A percentile compares a stretch with the other conserved stretches of the same genome.
Evolutionary conservation across 1,140 invertebrate genomes (phyloP).

Genomic region (Acromyrmex echinatior): DNA sequence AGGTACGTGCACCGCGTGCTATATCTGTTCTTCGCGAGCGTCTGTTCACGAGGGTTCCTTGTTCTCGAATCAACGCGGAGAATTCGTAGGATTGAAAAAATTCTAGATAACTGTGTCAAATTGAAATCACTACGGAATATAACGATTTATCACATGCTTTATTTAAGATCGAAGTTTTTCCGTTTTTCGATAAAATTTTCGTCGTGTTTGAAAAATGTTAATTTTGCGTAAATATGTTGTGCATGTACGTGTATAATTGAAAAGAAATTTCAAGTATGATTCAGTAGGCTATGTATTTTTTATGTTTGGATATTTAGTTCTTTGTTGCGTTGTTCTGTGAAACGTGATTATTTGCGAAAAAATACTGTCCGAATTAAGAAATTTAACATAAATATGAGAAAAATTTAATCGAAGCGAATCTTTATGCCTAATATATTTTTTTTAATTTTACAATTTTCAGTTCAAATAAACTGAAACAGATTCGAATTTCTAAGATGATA

Average conservation of each 20-base stretch:
- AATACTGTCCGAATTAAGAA: background rate
- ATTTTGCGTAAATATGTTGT: background rate
- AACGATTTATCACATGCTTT: background rate
- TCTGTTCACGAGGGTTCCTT: background rate
- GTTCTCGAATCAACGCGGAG: background rate
- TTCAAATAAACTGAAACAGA: too few species aligned
- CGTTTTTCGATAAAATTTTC: background rate
- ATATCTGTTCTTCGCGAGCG: background rate
- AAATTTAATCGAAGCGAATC: too few species aligned
- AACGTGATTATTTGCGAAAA: background rate
- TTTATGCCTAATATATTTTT: too few species aligned
- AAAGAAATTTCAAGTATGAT: background rate
- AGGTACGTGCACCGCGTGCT: conserved; percentile 89
- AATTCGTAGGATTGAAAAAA: background rate
- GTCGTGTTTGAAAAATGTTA: background rate
- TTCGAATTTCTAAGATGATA: too few species aligned
- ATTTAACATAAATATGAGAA: background rate
- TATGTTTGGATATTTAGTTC: background rate
- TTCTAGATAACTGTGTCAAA: background rate
- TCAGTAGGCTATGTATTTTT: background rate
- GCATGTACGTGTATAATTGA: background rate
- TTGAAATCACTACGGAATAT: background rate
- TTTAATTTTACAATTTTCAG: too few species aligned
- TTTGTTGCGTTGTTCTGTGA: background rate
- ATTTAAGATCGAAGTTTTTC: background rate